Conservation (phyloP, 2,888 invertebrate genomes). For the Caenorhabditis sp. region DNA sequence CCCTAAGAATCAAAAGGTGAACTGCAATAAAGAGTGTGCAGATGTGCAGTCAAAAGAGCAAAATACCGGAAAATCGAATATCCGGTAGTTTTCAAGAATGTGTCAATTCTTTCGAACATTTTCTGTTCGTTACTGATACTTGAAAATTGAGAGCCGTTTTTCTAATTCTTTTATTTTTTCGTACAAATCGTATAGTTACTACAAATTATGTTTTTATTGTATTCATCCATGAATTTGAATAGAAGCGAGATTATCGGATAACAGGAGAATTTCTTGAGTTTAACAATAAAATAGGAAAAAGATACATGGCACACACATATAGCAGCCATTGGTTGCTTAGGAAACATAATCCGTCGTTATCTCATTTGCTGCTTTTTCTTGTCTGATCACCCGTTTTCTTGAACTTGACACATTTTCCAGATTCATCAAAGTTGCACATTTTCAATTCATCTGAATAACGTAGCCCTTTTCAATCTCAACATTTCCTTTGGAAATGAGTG, state of each 20-base stretch:
- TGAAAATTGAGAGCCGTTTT: background rate
- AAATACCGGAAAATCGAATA: background rate
- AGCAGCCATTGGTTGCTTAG: background rate
- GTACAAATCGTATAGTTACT: background rate
- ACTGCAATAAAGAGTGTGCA: background rate
- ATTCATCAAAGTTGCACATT: background rate
- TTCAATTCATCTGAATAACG: background rate
- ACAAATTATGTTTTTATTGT: background rate
- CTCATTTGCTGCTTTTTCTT: background rate
- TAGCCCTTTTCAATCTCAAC: background rate
- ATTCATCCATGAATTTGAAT: background rate
- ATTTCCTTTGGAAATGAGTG: background rate
- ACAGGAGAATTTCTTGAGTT: background rate
- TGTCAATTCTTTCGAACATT: background rate
- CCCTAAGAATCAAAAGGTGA: background rate
- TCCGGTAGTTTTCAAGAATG: background rate
- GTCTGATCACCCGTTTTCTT: background rate
- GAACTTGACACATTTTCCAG: background rate
- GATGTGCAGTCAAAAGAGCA: background rate
- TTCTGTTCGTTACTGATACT: background rate
- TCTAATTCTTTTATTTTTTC: background rate
- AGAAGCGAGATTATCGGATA: background rate
- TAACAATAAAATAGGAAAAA: background rate
- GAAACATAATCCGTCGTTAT: background rate
- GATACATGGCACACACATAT: background rate